Conservation (phyloP, 2,888 invertebrate species). For the Apodemia hepburni region DNA sequence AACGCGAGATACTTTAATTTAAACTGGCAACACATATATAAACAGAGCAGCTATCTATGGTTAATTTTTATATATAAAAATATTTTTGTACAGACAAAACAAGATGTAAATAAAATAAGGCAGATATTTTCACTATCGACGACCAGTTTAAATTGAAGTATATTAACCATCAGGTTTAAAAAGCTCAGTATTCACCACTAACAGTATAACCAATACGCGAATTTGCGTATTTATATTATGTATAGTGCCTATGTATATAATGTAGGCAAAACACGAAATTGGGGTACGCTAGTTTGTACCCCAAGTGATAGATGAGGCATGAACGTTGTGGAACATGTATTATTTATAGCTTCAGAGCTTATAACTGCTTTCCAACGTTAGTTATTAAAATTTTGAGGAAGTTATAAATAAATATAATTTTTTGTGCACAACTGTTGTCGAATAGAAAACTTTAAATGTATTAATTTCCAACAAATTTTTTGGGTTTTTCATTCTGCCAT, state of each 20-base stretch:
- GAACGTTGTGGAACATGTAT: constrained; percentile 7
- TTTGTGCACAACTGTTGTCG: too few relatives aligned
- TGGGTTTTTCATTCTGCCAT: too few relatives aligned
- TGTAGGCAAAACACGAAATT: not conserved
- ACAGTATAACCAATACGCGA: not conserved
- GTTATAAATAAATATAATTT: too few relatives aligned
- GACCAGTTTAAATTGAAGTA: constrained; percentile 15
- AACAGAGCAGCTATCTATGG: constrained; percentile 14
- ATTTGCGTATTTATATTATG: not conserved
- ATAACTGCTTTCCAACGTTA: too few relatives aligned
- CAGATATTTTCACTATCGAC: not conserved
- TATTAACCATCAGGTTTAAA: not conserved
- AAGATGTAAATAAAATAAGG: constrained; percentile 1
- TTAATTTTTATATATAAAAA: constrained; percentile 10
- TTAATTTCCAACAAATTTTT: too few relatives aligned
- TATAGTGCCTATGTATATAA: constrained; percentile 12
- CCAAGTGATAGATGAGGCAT: constrained; percentile 6
- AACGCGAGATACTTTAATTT: constrained; percentile 3
- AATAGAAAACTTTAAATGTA: too few relatives aligned
- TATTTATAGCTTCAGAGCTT: not conserved
- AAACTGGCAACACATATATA: constrained; percentile 12
- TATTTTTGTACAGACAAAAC: constrained; percentile 13
- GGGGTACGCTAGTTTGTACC: not conserved
- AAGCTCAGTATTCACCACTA: constrained; percentile 8
- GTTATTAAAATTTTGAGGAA: too few relatives aligned